phyloP scores from a whole-genome alignment of 2,113 vertebrate species.

The Bombycilla garrulus region DNA sequence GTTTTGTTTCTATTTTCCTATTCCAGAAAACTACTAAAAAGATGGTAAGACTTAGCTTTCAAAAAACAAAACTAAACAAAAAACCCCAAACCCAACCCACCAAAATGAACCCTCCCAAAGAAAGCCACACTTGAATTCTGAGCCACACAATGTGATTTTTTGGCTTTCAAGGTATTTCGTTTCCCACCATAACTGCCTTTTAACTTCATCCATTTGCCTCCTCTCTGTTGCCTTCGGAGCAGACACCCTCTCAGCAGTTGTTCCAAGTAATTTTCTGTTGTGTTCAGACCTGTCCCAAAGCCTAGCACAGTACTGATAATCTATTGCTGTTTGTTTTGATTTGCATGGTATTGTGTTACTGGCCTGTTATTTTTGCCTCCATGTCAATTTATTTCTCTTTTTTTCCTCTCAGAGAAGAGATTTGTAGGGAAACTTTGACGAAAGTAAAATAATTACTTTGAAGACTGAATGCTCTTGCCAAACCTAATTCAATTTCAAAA shows the following conservation, averaged over 20 bases:
- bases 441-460: background rate
- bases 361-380: background rate
- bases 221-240: background rate
- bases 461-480: background rate
- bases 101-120: background rate
- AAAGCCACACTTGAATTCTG: background rate
- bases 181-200: background rate
- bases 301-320: background rate
- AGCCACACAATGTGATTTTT: background rate
- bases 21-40: background rate
- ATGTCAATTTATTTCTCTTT: background rate
- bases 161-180: background rate
- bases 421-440: background rate
- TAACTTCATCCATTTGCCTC: background rate
- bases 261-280: background rate
- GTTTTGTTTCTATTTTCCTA: conserved; percentile 5
- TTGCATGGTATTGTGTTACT: background rate
- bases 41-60: background rate
- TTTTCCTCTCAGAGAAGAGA: background rate
- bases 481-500: background rate
- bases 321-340: background rate
- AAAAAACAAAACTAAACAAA: background rate
- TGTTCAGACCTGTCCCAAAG: background rate
- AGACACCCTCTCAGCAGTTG: background rate
- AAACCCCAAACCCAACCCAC: background rate